Conservation (phyloP, 2,888 invertebrate species). For the Acronicta aceris region DNA sequence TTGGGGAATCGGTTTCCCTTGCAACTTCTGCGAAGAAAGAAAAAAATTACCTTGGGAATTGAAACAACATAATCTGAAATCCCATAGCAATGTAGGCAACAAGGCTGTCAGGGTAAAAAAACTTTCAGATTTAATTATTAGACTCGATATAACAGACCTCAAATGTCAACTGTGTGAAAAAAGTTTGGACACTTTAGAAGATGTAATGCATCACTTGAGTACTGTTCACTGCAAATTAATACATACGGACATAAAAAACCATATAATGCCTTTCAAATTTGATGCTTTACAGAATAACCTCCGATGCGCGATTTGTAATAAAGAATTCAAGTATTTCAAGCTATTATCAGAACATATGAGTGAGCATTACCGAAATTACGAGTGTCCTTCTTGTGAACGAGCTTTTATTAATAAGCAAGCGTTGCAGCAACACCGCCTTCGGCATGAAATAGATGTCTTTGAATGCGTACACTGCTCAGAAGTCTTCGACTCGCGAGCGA, state of each 20-base stretch:
- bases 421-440: constrained; percentile 56
- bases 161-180: constrained; percentile 67
- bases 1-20: constrained; percentile 56
- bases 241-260: constrained; percentile 53
- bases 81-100: constrained; percentile 34
- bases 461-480: constrained; percentile 73
- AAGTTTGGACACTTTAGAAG: constrained; percentile 60
- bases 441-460: constrained; percentile 55
- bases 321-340: constrained; percentile 69
- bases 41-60: constrained; percentile 48
- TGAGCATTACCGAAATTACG: constrained; percentile 73
- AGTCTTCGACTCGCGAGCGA: constrained; percentile 69
- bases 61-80: constrained; percentile 58
- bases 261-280: no score
- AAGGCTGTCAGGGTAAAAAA: constrained; percentile 50
- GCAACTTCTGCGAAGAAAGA: constrained; percentile 55
- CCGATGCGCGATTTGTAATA: constrained; percentile 67
- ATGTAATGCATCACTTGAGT: constrained; percentile 64
- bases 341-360: constrained; percentile 74
- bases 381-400: constrained; percentile 69
- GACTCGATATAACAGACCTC: constrained; percentile 73
- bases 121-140: constrained; percentile 61
- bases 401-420: constrained; percentile 66
- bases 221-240: constrained; percentile 61
- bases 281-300: constrained; percentile 46